A percentile compares a stretch with the other conserved stretches of the same genome.
These are phyloP conservation scores for Zonitis immaculata DNA, from an alignment of 2,888 invertebrate species.

Conservation along the genomic window DNA sequence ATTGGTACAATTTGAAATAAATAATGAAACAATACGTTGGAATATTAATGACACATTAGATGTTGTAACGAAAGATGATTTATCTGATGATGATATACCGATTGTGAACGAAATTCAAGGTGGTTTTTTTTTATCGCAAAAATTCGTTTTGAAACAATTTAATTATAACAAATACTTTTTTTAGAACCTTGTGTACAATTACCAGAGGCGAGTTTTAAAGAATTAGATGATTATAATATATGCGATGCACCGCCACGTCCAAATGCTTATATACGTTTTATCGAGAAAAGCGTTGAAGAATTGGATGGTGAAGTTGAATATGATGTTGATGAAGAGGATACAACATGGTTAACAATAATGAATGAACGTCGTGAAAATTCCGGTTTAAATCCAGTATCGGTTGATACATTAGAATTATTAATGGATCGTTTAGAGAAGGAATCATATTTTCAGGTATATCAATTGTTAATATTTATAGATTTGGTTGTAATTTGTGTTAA, in stretches of 20 bases:
- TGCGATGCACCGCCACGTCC: conserved; percentile 79
- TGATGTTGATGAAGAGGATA: conserved; percentile 97
- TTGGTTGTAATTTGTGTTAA: not conserved
- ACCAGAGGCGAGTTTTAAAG: conserved; percentile 65
- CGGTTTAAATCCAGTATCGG: conserved; percentile 70
- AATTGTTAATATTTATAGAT: no score
- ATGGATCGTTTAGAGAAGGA: conserved; percentile 99
- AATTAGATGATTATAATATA: conserved; percentile 74
- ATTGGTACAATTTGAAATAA: conserved; percentile 82
- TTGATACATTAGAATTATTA: conserved; percentile 87
- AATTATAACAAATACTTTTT: not conserved
- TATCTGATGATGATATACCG: conserved; percentile 41
- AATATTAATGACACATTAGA: conserved; percentile 61
- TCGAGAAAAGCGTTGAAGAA: conserved; percentile 92
- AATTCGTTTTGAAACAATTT: not conserved
- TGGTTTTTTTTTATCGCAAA: not conserved
- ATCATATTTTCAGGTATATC: conserved; percentile 86
- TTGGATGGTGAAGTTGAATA: conserved; percentile 91
- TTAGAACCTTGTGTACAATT: conserved; percentile 52
- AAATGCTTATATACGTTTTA: conserved; percentile 87
- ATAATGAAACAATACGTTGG: conserved; percentile 55
- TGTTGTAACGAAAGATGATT: conserved; percentile 66
- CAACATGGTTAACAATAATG: conserved; percentile 85
- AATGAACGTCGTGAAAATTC: conserved; percentile 76
- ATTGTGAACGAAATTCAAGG: conserved; percentile 10